Conservation (phyloP, 1,140 invertebrate genomes). For the Euura saliciscinereae region DNA sequence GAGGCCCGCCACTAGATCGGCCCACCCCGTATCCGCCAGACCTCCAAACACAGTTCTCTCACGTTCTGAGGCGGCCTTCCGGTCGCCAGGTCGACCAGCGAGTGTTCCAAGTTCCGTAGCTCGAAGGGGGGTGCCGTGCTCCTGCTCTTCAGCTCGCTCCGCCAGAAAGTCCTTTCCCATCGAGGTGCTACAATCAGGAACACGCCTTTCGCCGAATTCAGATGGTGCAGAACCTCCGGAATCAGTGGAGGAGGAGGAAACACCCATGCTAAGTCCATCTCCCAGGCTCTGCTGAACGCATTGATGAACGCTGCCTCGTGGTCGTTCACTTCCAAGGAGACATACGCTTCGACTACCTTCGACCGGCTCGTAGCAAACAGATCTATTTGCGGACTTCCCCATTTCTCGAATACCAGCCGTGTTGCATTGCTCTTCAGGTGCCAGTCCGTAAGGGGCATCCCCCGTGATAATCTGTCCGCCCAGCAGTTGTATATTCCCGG, state of each 20-base stretch:
- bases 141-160: slow-evolving; percentile 38
- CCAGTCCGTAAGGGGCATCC: slow-evolving; percentile 26
- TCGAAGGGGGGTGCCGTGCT: slow-evolving; percentile 32
- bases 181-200: slow-evolving; percentile 40
- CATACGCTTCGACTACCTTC: slow-evolving; percentile 22
- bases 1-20: slow-evolving; percentile 25
- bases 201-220: slow-evolving; percentile 32
- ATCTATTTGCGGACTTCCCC: slow-evolving; percentile 25
- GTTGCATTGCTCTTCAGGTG: slow-evolving; percentile 21
- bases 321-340: slow-evolving; percentile 18
- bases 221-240: slow-evolving; percentile 36
- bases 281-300: slow-evolving; percentile 37
- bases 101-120: slow-evolving; percentile 29
- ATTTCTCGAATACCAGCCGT: slow-evolving; percentile 20
- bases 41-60: slow-evolving; percentile 33
- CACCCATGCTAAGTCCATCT: slow-evolving; percentile 42
- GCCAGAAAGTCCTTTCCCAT: slow-evolving; percentile 49
- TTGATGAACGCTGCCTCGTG: slow-evolving; percentile 28
- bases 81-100: slow-evolving; percentile 37
- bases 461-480: slow-evolving; percentile 32
- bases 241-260: slow-evolving; percentile 46
- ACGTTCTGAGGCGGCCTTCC: slow-evolving; percentile 35
- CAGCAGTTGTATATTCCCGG: slow-evolving; percentile 30
- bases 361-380: slow-evolving; percentile 26
- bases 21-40: slow-evolving; percentile 44